Conservation (phyloP, 2,797 vertebrate genomes). For the Triplophysa yarkandensis region DNA sequence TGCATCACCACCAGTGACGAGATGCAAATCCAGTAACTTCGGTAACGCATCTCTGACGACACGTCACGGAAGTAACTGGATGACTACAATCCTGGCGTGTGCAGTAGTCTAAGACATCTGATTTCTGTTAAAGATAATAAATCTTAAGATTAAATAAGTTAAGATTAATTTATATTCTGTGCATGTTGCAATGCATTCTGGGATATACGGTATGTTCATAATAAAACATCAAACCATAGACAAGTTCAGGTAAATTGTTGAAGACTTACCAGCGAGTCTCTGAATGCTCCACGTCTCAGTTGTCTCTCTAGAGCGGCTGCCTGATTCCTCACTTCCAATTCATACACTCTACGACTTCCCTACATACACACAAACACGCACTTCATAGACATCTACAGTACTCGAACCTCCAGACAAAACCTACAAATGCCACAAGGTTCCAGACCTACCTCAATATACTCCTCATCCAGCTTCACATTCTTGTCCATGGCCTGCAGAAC, state of each 20-base stretch:
- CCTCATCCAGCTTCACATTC: constrained; percentile 91
- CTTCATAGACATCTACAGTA: too few relatives aligned
- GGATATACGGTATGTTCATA: background rate
- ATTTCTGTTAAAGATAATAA: too few relatives aligned
- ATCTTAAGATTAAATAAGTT: too few relatives aligned
- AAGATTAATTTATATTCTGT: too few relatives aligned
- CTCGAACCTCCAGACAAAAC: background rate
- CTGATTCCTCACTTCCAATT: constrained; percentile 89
- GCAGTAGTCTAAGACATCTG: too few relatives aligned
- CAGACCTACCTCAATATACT: constrained; percentile 87
- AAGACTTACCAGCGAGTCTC: constrained; percentile 85
- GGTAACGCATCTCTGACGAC: too few relatives aligned
- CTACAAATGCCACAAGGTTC: background rate
- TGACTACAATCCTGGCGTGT: too few relatives aligned
- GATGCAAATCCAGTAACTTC: too few relatives aligned
- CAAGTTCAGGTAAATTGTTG: background rate
- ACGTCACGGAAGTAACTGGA: too few relatives aligned
- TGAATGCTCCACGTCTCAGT: constrained; percentile 81
- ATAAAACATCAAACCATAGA: background rate
- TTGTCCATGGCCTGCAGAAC: constrained; percentile 94
- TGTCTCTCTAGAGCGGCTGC: constrained; percentile 84
- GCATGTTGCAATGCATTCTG: background rate
- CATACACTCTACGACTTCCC: constrained; percentile 91
- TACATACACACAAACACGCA: constrained; percentile 60
- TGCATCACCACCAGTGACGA: too few relatives aligned